A percentile compares a stretch with the other conserved stretches of the same genome.
Conservation (phyloP, 1,140 invertebrate species). For the Drosophila teissieri region DNA sequence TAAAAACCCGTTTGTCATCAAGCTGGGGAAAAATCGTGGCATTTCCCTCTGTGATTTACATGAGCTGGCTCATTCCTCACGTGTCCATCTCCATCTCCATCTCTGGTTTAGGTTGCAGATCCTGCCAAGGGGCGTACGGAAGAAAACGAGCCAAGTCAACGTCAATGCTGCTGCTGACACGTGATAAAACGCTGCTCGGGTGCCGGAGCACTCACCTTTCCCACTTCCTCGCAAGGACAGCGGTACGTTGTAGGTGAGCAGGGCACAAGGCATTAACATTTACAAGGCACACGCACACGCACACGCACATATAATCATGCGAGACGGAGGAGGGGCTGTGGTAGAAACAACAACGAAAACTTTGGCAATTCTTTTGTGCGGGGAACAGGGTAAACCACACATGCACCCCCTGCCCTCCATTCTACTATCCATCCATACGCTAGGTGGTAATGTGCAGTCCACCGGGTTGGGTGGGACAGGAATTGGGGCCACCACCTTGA, state of each 20-base stretch:
- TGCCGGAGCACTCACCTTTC: constrained; percentile 16
- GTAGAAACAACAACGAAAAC: constrained; percentile 72
- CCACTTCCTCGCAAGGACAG: constrained; percentile 8
- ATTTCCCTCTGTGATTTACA: constrained; percentile 57
- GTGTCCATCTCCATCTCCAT: constrained; percentile 51
- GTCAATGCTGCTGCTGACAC: constrained; percentile 78
- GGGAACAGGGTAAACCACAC: constrained; percentile 13
- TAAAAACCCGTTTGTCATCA: constrained; percentile 49
- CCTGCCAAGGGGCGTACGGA: constrained; percentile 42
- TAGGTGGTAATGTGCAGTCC: constrained; percentile 55
- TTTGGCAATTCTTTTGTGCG: constrained; percentile 75
- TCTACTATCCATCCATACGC: constrained; percentile 32
- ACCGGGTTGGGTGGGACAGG: constrained; percentile 18
- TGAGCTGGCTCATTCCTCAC: constrained; percentile 59
- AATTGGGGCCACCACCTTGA: constrained; percentile 59
- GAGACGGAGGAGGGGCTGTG: constrained; percentile 8
- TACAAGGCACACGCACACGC: constrained; percentile 68
- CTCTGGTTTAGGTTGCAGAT: constrained; percentile 21
- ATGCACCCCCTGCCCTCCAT: constrained; percentile 14
- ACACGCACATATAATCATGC: constrained; percentile 10
- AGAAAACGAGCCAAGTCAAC: constrained; percentile 49
- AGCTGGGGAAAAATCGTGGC: constrained; percentile 50
- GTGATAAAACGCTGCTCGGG: constrained; percentile 77
- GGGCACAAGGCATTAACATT: constrained; percentile 79
- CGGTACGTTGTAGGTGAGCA: constrained; percentile 70